phyloP scores from a whole-genome alignment of 2,888 invertebrate species.

The Heliconius ethilla region DNA sequence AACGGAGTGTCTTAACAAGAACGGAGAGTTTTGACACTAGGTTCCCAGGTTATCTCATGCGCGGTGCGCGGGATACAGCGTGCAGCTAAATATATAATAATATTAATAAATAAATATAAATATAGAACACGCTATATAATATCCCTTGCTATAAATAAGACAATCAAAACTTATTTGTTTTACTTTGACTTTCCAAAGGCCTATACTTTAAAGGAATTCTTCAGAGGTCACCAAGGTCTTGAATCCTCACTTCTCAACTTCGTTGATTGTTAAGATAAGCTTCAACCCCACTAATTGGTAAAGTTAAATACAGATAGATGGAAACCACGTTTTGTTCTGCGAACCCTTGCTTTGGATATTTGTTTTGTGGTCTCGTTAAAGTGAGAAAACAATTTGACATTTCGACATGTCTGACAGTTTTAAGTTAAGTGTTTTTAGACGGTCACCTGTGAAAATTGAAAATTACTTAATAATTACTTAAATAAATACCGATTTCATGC shows the following conservation, averaged over 20 bases:
- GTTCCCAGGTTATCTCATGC: no score
- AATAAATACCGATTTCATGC: no score
- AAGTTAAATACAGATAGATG: conserved; percentile 44
- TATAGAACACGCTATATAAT: background rate
- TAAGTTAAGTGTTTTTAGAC: background rate
- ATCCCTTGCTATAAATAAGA: background rate
- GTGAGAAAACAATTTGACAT: conserved; percentile 12
- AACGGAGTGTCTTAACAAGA: no score
- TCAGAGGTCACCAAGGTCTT: conserved; percentile 27
- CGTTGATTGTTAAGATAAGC: conserved; percentile 43
- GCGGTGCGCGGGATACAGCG: no score
- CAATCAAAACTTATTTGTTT: conserved; percentile 15
- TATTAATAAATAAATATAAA: no score
- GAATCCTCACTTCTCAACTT: conserved; percentile 38
- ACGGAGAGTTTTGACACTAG: no score
- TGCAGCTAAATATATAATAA: no score
- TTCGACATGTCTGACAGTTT: conserved; percentile 3
- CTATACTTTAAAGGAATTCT: conserved; percentile 20
- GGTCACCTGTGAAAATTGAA: background rate
- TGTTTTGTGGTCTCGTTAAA: conserved; percentile 21
- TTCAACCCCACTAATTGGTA: conserved; percentile 42
- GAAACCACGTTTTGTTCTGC: conserved; percentile 35
- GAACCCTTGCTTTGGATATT: conserved; percentile 27
- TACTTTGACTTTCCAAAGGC: conserved; percentile 19
- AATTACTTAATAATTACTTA: background rate